A percentile compares a stretch with the other conserved stretches of the same genome.
phyloP scores from a whole-genome alignment of 2,113 vertebrate species.

The Sorex araneus region DNA sequence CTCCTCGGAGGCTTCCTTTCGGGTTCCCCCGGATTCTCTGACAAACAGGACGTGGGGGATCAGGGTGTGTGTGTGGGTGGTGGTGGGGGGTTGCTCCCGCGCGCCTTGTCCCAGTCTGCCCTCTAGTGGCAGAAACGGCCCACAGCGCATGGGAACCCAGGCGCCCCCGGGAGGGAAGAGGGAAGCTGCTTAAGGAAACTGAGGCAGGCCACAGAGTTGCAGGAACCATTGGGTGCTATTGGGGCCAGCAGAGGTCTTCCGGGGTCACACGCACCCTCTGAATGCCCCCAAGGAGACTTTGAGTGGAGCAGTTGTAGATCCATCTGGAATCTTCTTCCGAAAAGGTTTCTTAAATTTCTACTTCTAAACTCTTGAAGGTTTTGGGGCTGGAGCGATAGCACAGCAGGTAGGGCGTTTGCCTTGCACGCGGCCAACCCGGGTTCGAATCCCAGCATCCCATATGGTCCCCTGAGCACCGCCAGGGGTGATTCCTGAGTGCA shows the following conservation, averaged over 20 bases:
- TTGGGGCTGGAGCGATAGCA: too few species aligned
- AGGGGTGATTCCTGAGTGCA: too few species aligned
- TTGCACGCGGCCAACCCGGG: too few species aligned
- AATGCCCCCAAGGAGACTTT: background rate
- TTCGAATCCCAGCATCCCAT: too few species aligned
- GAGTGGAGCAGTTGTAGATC: background rate
- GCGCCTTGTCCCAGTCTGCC: conserved; percentile 57
- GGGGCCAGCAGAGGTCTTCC: background rate
- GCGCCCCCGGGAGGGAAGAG: accelerated
- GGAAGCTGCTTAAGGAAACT: background rate
- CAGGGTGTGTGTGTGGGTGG: too few species aligned
- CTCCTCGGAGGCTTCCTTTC: background rate
- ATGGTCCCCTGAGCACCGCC: too few species aligned
- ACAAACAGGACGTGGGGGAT: background rate
- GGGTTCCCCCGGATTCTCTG: background rate
- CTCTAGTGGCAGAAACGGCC: background rate
- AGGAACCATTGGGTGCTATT: background rate
- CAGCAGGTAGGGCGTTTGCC: too few species aligned
- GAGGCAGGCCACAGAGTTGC: background rate
- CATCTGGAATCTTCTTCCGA: too few species aligned
- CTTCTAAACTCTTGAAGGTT: too few species aligned
- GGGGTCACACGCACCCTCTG: background rate
- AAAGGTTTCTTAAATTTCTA: too few species aligned
- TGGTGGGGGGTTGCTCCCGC: background rate
- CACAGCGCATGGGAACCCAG: background rate